Conservation (phyloP, 2,797 vertebrate species). For the Schizothorax lantsangensis region DNA sequence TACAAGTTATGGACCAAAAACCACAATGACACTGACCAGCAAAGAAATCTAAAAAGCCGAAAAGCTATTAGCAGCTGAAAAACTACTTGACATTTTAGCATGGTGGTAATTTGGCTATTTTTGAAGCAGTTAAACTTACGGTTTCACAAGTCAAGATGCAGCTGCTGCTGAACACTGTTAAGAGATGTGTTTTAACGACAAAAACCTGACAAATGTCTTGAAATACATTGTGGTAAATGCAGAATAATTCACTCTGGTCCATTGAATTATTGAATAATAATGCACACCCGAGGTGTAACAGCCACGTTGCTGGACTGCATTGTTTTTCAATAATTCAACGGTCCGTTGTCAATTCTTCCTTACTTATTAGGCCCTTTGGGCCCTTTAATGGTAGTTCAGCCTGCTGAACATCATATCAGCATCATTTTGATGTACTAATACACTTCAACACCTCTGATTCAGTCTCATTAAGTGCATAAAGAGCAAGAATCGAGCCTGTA, state of each 20-base stretch:
- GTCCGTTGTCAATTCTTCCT: background rate
- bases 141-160: too few relatives aligned
- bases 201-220: background rate
- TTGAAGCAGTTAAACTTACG: too few relatives aligned
- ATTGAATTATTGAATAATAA: background rate
- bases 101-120: too few relatives aligned
- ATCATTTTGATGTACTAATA: background rate
- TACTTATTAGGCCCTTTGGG: background rate
- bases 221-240: background rate
- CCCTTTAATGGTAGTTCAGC: background rate
- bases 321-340: background rate
- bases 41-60: too few relatives aligned
- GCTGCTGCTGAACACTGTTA: too few relatives aligned
- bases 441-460: background rate
- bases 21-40: too few relatives aligned
- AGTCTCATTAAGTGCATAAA: conserved; percentile 22
- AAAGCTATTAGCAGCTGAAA: too few relatives aligned
- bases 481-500: conserved; percentile 2
- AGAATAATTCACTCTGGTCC: background rate
- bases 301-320: background rate
- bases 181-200: background rate
- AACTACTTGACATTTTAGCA: background rate
- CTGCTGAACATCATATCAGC: background rate
- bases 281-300: background rate
- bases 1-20: too few relatives aligned